phyloP scores from a whole-genome alignment of 1,140 invertebrate genomes.

The Heliconius hewitsoni region DNA sequence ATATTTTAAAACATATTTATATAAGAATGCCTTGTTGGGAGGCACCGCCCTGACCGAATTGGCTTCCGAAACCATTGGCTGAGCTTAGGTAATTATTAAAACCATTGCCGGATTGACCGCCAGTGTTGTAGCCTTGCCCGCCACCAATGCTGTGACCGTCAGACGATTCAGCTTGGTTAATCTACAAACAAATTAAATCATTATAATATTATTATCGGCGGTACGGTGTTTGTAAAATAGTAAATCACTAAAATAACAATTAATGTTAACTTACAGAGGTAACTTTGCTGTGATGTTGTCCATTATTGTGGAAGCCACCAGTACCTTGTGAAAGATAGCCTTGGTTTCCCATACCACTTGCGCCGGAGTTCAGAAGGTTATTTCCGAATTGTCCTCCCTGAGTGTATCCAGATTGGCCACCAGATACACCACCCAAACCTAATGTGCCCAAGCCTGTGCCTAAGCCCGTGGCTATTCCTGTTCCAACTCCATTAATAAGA shows the following conservation, averaged over 20 bases:
- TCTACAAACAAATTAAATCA: not conserved
- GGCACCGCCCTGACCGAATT: conserved; percentile 14
- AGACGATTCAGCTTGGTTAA: conserved; percentile 11
- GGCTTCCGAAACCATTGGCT: not conserved
- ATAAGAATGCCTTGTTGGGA: not conserved
- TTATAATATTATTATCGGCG: not conserved
- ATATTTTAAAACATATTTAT: not conserved
- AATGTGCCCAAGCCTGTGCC: not conserved
- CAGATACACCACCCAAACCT: not conserved
- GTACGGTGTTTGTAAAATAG: too few species aligned
- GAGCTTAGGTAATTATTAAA: conserved; percentile 14
- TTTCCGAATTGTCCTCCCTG: conserved; percentile 1
- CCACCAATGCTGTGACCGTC: conserved; percentile 17
- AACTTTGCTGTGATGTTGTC: conserved; percentile 26
- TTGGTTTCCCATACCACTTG: not conserved
- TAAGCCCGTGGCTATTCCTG: not conserved
- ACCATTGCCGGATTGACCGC: not conserved
- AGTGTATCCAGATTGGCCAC: conserved; percentile 7
- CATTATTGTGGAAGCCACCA: conserved; percentile 27
- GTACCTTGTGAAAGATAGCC: conserved; percentile 5
- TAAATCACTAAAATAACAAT: not conserved
- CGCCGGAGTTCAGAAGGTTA: conserved; percentile 9
- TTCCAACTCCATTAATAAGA: not conserved
- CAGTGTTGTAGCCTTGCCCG: conserved; percentile 7
- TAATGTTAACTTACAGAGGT: conserved; percentile 20